These are phyloP conservation scores for Anthopleura xanthogrammica DNA, from an alignment of 92 coral and sea anemone species.

Conservation along the genomic window DNA sequence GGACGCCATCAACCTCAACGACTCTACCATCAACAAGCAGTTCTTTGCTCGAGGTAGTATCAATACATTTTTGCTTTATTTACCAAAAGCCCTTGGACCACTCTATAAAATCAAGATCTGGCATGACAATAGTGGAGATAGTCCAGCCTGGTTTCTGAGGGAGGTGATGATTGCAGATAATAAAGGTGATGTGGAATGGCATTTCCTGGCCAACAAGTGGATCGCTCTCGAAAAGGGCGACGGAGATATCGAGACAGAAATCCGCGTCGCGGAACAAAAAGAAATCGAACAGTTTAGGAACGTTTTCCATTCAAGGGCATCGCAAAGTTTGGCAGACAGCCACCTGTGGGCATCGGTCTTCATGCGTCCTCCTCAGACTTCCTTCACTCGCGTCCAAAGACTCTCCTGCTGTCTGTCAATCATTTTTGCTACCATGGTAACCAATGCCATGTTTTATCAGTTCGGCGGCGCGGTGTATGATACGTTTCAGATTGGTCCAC, in stretches of 20 bases:
- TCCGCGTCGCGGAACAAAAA: constrained; percentile 50
- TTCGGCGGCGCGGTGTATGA: constrained; percentile 57
- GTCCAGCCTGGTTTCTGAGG: constrained; percentile 81
- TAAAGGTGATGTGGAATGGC: constrained; percentile 52
- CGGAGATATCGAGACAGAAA: constrained; percentile 70
- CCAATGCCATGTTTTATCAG: constrained; percentile 83
- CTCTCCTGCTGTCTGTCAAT: constrained; percentile 76
- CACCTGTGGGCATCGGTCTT: constrained; percentile 81
- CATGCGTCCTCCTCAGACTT: constrained; percentile 69
- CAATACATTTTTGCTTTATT: constrained; percentile 61
- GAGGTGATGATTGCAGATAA: constrained; percentile 60
- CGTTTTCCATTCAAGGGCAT: constrained; percentile 67
- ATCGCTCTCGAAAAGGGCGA: constrained; percentile 81
- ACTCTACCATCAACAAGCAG: constrained; percentile 37
- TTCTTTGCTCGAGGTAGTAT: constrained; percentile 86
- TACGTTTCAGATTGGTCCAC: constrained; percentile 60
- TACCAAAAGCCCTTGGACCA: constrained; percentile 61
- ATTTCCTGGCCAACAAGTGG: constrained; percentile 80
- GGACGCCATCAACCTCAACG: constrained; percentile 49
- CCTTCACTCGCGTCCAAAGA: constrained; percentile 76
- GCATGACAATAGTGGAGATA: constrained; percentile 82
- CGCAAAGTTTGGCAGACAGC: constrained; percentile 71
- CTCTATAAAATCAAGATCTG: constrained; percentile 69
- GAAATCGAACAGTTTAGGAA: constrained; percentile 66
- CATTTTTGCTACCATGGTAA: constrained; percentile 78